Evolutionary conservation across 2,113 vertebrate species (phyloP).

Genomic region (Capricornis sumatraensis): DNA sequence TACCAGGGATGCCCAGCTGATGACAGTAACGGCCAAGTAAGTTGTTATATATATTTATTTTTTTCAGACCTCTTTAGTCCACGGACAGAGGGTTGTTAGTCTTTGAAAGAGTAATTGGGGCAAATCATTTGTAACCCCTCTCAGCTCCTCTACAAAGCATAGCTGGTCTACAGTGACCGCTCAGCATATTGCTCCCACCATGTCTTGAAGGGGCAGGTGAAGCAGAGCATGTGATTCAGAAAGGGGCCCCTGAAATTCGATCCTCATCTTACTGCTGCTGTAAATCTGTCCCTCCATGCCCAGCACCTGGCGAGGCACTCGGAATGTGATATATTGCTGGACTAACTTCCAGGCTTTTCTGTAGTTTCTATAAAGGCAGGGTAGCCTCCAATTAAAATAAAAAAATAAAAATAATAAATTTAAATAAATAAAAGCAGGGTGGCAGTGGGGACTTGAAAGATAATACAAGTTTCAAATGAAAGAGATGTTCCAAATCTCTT

Average conservation of each 20-base stretch:
- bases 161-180: not conserved
- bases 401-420: not conserved
- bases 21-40: not conserved
- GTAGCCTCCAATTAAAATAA: not conserved
- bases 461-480: not conserved
- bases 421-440: not conserved
- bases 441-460: not conserved
- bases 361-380: not conserved
- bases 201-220: not conserved
- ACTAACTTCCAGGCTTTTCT: rapidly evolving
- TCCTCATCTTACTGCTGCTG: not conserved
- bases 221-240: not conserved
- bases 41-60: not conserved
- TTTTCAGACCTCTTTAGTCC: not conserved
- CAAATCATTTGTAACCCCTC: not conserved
- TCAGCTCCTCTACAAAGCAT: not conserved
- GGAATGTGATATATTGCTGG: not conserved
- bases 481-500: not conserved
- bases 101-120: not conserved
- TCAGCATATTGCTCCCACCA: not conserved
- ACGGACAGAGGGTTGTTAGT: not conserved
- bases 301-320: rapidly evolving
- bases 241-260: not conserved
- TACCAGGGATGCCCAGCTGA: not conserved
- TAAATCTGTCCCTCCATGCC: rapidly evolving